Evolutionary conservation across 2,113 vertebrate species (phyloP).

Genomic region (Helogale parvula): DNA sequence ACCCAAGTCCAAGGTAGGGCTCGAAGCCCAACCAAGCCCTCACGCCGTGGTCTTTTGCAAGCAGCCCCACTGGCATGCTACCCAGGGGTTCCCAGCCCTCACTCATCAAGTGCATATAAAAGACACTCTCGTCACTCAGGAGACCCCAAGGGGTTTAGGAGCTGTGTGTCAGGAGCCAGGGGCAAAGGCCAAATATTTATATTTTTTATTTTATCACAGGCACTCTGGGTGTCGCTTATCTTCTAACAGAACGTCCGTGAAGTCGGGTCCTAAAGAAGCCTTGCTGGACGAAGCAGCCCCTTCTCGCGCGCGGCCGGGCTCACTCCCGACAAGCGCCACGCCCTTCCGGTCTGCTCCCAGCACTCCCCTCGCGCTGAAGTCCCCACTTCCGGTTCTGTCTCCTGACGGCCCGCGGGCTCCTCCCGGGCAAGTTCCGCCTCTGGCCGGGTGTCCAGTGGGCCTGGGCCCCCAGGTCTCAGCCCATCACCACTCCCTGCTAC

Average conservation of each 20-base stretch:
- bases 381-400: background rate
- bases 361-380: too few species aligned
- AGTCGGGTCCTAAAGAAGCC: background rate
- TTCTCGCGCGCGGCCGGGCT: accelerated
- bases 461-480: background rate
- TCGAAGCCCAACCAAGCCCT: background rate
- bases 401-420: background rate
- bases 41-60: background rate
- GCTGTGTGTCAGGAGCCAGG: background rate
- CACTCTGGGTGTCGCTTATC: background rate
- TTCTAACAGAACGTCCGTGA: background rate
- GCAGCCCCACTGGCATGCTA: background rate
- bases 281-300: background rate
- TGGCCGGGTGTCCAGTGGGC: background rate
- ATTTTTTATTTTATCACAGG: background rate
- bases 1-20: background rate
- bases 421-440: background rate
- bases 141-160: background rate
- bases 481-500: too few species aligned
- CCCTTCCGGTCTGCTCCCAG: background rate
- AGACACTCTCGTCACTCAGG: background rate
- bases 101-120: background rate
- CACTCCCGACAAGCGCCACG: accelerated
- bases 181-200: background rate
- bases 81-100: too few species aligned